Percentiles rank a stretch among this genome's conserved stretches.
Evolutionary conservation across 1,140 invertebrate genomes (phyloP).

Genomic region (Drosophila neocordata): DNA sequence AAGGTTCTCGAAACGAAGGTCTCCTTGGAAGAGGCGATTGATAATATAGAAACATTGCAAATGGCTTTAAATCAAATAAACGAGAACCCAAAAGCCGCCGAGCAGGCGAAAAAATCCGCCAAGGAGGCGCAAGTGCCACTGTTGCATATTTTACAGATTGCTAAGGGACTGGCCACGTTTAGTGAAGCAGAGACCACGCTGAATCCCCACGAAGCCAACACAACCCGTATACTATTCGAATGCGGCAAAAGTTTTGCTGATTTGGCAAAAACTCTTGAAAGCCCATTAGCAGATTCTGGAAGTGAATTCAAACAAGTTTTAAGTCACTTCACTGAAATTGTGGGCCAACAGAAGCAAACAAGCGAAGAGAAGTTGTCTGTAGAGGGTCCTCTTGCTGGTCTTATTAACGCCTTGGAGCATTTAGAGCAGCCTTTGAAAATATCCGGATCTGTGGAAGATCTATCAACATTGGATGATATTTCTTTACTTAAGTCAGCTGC

Average conservation of each 20-base stretch:
- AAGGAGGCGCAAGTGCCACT: slow-evolving; percentile 64
- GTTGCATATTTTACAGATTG: slow-evolving; percentile 55
- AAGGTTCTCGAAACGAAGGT: slow-evolving; percentile 70
- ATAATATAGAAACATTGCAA: slow-evolving; percentile 59
- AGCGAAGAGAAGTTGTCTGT: slow-evolving; percentile 48
- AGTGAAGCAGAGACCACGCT: slow-evolving; percentile 61
- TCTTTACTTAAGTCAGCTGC: slow-evolving; percentile 85
- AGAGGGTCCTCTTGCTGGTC: slow-evolving; percentile 47
- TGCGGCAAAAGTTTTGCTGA: slow-evolving; percentile 66
- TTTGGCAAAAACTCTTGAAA: slow-evolving; percentile 54
- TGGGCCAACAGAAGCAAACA: slow-evolving; percentile 46
- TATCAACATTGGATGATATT: slow-evolving; percentile 85
- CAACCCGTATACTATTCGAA: slow-evolving; percentile 53
- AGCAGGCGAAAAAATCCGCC: slow-evolving; percentile 33
- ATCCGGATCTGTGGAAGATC: slow-evolving; percentile 46
- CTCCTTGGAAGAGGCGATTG: slow-evolving; percentile 64
- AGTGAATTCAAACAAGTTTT: slow-evolving; percentile 46
- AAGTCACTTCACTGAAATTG: slow-evolving; percentile 50
- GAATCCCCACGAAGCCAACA: slow-evolving; percentile 56
- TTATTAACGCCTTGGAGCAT: slow-evolving; percentile 53
- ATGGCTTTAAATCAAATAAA: slow-evolving; percentile 49
- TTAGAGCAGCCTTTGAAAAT: slow-evolving; percentile 38
- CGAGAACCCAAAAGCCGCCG: slow-evolving; percentile 36
- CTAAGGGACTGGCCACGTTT: slow-evolving; percentile 55
- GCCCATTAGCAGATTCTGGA: slow-evolving; percentile 18